These are phyloP conservation scores for Perccottus glenii DNA, from an alignment of 2,113 vertebrate genomes.

Conservation along the genomic window DNA sequence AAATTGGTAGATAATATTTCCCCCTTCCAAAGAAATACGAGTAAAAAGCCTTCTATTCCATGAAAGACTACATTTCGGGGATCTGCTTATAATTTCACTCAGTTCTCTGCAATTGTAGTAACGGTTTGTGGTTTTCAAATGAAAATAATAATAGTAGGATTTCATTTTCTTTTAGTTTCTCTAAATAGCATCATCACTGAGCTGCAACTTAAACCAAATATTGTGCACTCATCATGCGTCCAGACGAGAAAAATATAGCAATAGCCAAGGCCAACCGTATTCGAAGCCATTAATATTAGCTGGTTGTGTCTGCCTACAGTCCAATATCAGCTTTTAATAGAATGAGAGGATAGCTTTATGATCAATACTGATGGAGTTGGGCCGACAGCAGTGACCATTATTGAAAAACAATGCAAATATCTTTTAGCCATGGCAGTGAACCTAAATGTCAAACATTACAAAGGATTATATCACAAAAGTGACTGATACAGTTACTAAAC, in stretches of 20 bases:
- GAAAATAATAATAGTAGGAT: no score
- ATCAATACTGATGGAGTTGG: slow-evolving; percentile 23
- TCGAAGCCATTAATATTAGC: no score
- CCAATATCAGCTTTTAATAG: slow-evolving; percentile 47
- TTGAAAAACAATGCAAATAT: background rate
- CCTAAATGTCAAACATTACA: slow-evolving; percentile 5
- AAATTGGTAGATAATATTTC: no score
- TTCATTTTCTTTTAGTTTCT: no score
- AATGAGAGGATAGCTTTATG: slow-evolving; percentile 65
- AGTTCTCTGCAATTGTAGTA: no score
- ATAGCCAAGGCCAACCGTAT: slow-evolving; percentile 28
- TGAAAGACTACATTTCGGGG: no score
- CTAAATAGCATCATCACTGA: no score
- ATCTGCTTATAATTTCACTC: no score
- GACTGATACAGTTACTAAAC: background rate
- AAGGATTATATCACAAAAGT: background rate
- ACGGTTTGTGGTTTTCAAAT: no score
- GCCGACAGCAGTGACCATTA: slow-evolving; percentile 4
- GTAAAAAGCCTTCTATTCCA: no score
- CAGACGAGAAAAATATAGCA: slow-evolving; percentile 8
- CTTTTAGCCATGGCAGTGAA: background rate
- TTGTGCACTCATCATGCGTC: slow-evolving; percentile 3
- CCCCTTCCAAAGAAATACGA: no score
- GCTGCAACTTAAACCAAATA: no score
- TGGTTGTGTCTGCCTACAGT: slow-evolving; percentile 56